phyloP scores from a whole-genome alignment of 1,140 invertebrate genomes.

The Calycopis cecrops region DNA sequence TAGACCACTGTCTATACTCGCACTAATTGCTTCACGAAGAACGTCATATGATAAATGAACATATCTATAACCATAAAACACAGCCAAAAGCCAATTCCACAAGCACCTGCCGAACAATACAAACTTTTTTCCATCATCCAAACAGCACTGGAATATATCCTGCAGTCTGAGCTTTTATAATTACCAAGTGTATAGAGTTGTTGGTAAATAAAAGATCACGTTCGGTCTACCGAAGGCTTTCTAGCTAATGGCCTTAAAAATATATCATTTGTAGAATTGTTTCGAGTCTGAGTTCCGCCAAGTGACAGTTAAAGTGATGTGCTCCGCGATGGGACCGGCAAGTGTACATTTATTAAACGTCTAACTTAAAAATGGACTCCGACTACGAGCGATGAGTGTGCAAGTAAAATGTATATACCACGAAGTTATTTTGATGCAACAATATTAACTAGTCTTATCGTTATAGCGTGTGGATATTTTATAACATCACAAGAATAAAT shows the following conservation, averaged over 20 bases:
- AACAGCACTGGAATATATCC: no score
- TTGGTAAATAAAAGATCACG: conserved; percentile 44
- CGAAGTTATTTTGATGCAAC: no score
- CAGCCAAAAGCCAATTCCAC: no score
- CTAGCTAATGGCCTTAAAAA: conserved; percentile 63
- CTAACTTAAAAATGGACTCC: conserved; percentile 33
- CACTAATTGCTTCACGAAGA: no score
- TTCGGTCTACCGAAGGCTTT: conserved; percentile 45
- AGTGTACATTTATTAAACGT: conserved; percentile 49
- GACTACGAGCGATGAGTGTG: conserved; percentile 1
- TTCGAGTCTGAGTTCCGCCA: conserved; percentile 54
- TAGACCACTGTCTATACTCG: no score
- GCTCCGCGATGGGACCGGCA: conserved; percentile 39
- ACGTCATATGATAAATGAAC: no score
- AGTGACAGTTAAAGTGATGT: conserved; percentile 63
- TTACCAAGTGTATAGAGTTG: background rate
- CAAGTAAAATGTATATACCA: background rate
- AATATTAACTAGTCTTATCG: no score
- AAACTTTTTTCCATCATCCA: no score
- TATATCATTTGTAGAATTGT: conserved; percentile 67
- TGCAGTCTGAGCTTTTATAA: background rate
- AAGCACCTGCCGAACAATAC: no score
- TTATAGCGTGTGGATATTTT: no score
- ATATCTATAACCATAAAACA: no score
- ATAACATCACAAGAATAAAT: no score